Evolutionary conservation across 1,140 invertebrate species (phyloP), one percentile per base, ranked within the genome.

Genomic region (Drosophila murphyi): DNA sequence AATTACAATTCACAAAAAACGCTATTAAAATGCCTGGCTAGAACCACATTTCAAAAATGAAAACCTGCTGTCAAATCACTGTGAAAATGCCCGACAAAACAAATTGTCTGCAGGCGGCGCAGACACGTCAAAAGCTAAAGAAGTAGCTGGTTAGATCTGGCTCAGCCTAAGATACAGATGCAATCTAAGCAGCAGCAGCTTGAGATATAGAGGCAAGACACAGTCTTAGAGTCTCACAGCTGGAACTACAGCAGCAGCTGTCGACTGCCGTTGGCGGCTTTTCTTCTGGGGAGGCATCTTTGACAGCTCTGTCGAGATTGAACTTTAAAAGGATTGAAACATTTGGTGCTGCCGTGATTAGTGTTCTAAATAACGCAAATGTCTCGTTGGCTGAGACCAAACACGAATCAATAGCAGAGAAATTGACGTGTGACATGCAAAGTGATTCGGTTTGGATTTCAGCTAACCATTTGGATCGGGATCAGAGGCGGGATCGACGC

Each of bases 341-440:
- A 88, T 87, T 87, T 88, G 74, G 77, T 56, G 60, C 61, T 74
- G 85, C 64, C 85, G 78, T 88, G 85, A 88, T 89, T 89, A 83
- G 85, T 81, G 86, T 81, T 78, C 85, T 67, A 81, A 80, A 88
- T 89, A 85, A 78, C 85, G 52, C 54, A 71, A 72, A 43, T 80
- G 76, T 76, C 76, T 50, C 52, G 52, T 62, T 62, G 59, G 43
- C 41, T 59, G 28, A 34, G 61, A 6, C 54, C 32, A 43, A 64
- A 73, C 52, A 50, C 71, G 71, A 72, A 75, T 78, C 69, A 64
- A 59, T 75, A 77, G 37, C 39, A 56, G 52, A 56, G 61, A 64
- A 72, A 88, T 80, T 88, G 85, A 80, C 85, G 73, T 69, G 60
- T 62, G 55, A 73, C 80, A 88, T 87, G 83, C 83, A 80, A 83